These are phyloP conservation scores for Trachythela sp. DNA, from an alignment of 64 coral and sea anemone genomes.

Conservation along the genomic window DNA sequence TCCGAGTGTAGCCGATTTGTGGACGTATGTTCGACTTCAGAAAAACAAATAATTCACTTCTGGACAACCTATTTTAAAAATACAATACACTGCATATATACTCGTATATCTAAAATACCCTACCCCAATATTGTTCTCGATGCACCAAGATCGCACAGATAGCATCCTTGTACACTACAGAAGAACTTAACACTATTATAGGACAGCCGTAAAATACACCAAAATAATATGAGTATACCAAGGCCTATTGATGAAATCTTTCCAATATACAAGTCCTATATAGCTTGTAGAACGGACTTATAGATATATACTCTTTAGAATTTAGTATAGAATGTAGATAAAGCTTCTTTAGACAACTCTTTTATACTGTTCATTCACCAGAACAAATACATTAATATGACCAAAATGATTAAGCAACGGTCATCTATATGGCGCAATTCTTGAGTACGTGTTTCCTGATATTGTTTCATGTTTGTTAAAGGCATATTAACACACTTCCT, in stretches of 20 bases:
- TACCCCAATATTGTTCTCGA: not conserved
- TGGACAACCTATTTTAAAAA: not conserved
- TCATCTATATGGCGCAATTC: not conserved
- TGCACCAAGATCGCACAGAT: not conserved
- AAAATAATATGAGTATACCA: no score
- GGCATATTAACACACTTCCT: not conserved
- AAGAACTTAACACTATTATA: no score
- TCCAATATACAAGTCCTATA: no score
- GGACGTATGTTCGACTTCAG: no score
- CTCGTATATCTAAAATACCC: no score
- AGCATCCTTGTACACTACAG: not conserved
- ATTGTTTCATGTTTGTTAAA: constrained; percentile 1
- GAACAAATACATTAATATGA: not conserved
- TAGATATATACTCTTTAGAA: no score
- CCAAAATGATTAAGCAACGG: not conserved
- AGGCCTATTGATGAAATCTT: no score
- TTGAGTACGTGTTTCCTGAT: not conserved
- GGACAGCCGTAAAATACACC: no score
- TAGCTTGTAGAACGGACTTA: no score
- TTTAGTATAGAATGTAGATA: not conserved
- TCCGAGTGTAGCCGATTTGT: no score
- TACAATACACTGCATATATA: not conserved
- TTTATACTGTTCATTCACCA: not conserved
- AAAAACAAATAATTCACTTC: no score
- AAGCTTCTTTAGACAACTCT: not conserved